These are phyloP conservation scores for Sciurus vulgaris DNA, from an alignment of 2,797 vertebrate genomes.

Conservation along the genomic window DNA sequence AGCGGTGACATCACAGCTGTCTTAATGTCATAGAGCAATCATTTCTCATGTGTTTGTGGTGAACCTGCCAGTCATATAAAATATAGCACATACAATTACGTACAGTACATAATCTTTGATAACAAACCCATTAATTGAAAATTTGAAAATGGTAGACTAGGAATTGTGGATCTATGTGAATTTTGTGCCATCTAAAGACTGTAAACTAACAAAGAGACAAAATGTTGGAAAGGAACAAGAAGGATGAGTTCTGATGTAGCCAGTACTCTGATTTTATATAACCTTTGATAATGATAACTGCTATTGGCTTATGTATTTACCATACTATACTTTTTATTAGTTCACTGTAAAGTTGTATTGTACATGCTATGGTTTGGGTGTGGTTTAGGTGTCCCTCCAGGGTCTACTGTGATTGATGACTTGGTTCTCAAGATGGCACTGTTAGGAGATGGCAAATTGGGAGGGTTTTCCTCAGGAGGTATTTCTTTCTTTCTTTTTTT, in stretches of 20 bases:
- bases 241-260: not conserved
- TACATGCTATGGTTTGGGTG: not conserved
- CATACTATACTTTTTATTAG: not conserved
- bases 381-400: not conserved
- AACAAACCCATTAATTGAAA: constrained; percentile 79
- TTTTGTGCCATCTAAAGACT: not conserved
- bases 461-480: not conserved
- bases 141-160: constrained; percentile 55
- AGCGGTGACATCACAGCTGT: not conserved
- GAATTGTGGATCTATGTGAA: not conserved
- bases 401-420: not conserved
- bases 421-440: not conserved
- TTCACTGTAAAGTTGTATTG: not conserved
- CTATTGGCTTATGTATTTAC: not conserved
- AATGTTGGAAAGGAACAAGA: not conserved
- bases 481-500: not conserved
- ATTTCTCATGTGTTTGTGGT: not conserved
- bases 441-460: too few species aligned
- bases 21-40: not conserved
- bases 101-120: not conserved
- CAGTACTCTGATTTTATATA: not conserved
- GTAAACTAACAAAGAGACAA: not conserved
- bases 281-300: not conserved
- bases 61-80: not conserved
- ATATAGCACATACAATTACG: not conserved